These are phyloP conservation scores for Hermetia illucens DNA, from an alignment of 1,140 invertebrate genomes.

Conservation along the genomic window DNA sequence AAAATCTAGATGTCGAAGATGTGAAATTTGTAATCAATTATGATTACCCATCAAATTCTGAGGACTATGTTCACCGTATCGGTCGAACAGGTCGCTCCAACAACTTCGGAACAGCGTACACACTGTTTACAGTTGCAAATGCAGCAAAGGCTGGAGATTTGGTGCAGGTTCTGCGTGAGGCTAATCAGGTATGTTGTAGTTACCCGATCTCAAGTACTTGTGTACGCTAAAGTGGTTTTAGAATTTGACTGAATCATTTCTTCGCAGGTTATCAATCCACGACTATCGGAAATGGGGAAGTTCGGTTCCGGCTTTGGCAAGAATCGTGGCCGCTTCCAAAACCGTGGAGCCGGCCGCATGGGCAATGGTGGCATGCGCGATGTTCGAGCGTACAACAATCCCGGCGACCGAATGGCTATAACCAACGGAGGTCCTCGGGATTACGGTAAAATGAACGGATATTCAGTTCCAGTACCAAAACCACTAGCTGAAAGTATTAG, in stretches of 20 bases:
- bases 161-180: constrained; percentile 83
- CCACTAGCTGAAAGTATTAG: no score
- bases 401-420: no score
- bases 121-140: constrained; percentile 92
- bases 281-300: constrained; percentile 37
- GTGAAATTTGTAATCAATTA: constrained; percentile 99
- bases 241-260: constrained; percentile 1
- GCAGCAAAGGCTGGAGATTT: constrained; percentile 85
- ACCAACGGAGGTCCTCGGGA: no score
- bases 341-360: constrained; percentile 9
- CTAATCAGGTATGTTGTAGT: constrained; percentile 67
- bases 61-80: constrained; percentile 99
- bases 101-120: constrained; percentile 93
- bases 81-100: constrained; percentile 91
- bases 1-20: constrained; percentile 88
- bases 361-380: constrained; percentile 3
- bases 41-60: constrained; percentile 97
- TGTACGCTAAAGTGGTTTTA: constrained; percentile 31
- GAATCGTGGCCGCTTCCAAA: constrained; percentile 6
- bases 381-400: no score
- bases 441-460: no score
- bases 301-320: constrained; percentile 26
- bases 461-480: no score
- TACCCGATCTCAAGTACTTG: no score
- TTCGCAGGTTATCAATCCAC: constrained; percentile 39